These are phyloP conservation scores for Siphlonurus alternatus DNA, from an alignment of 2,888 invertebrate genomes.

Conservation along the genomic window DNA sequence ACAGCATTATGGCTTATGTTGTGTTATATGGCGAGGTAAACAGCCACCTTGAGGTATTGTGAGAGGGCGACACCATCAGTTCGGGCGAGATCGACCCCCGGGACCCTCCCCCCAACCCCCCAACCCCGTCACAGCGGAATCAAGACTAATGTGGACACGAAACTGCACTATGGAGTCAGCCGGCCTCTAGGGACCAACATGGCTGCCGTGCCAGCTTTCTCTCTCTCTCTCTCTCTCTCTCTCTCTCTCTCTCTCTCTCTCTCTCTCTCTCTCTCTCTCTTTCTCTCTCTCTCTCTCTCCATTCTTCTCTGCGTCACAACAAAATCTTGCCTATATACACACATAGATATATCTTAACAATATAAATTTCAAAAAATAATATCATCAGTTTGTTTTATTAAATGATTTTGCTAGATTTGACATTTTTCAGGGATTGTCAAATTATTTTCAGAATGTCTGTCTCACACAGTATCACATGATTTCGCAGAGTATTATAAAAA, in stretches of 20 bases:
- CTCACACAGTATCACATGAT: too few species aligned
- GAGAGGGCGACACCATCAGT: not conserved
- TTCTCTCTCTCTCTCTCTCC: not conserved
- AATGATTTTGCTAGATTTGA: too few species aligned
- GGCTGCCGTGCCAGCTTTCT: not conserved
- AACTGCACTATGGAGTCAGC: constrained; percentile 33
- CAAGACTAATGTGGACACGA: constrained; percentile 48
- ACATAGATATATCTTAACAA: too few species aligned
- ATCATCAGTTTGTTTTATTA: too few species aligned
- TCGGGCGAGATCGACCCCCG: constrained; percentile 10
- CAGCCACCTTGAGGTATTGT: not conserved
- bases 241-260: not conserved
- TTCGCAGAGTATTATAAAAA: too few species aligned
- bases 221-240: not conserved
- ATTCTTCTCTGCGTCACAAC: too few species aligned
- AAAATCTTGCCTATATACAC: not conserved
- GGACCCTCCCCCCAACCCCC: constrained; percentile 9
- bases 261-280: not conserved
- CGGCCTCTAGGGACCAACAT: not conserved
- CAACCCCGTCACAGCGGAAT: constrained; percentile 31
- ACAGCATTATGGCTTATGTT: too few species aligned
- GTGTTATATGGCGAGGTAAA: not conserved
- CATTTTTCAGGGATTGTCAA: too few species aligned
- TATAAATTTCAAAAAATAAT: too few species aligned
- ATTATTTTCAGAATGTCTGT: too few species aligned